Base-by-base conservation (phyloP, 1,140 invertebrate species). In the Conus betulinus region DNA sequence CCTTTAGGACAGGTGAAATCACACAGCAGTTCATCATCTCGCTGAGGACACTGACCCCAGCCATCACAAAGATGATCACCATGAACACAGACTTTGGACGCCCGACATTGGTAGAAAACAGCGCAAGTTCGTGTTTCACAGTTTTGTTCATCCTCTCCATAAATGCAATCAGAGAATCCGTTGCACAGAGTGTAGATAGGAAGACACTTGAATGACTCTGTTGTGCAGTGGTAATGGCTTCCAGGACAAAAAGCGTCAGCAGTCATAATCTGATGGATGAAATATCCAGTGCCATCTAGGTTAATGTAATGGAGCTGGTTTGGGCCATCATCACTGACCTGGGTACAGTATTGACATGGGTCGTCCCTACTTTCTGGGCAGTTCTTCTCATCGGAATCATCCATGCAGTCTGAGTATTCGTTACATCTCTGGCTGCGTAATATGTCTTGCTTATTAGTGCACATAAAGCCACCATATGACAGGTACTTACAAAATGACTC, bases 1-100 rank as follows among this genome's bases (percentile, higher is more conserved):
- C 52, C 83, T 93, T 52, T 90, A 95, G 84, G 84, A 52, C 84
- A 85, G 57, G 5, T 39, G 23, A 27, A 7, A 8, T 85, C 60
- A 83, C 39, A 39, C 39, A 39, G 39, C 39, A 39, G 39, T 39
- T 39, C 39, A 39, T 39, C 39, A 39, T 39, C 39, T 39, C 39
- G 39, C 39, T 39, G 39, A 39, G 39, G 39, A 39, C 39, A 39
- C 39, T 39, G 39, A 39, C 39, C 39, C 39, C 39, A 39, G 39
- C 39, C 39, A 39, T 39, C 39, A 39, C 39, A 39, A 39, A 39
- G 39, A 39, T 39, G 39, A 39, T 39, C 39, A 0, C 39, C 39
- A 39, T 39, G 39, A 39, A 39, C 39, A 57, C 89, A 90, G 27
- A 83, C 63, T 25, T 15, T 51, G 20, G 87, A 88, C 4, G 27